Evolutionary conservation across 2,888 invertebrate species (phyloP).

Genomic region (Tenodera sinensis): DNA sequence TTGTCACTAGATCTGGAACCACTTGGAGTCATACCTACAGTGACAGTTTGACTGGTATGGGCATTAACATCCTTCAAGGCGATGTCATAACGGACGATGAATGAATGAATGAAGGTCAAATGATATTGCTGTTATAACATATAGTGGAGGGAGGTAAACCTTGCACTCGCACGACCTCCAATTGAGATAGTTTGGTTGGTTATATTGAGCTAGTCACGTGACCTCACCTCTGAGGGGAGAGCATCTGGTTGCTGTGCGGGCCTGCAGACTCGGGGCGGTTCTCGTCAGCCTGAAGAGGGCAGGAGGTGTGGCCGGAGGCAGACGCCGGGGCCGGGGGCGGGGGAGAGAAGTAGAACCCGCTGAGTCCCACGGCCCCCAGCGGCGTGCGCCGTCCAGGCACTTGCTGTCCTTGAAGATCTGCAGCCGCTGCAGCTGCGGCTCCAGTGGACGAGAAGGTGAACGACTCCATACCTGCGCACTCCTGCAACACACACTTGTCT

Average conservation of each 20-base stretch:
- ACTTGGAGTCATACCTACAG: no score
- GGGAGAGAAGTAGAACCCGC: constrained; percentile 73
- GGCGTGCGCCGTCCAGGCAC: constrained; percentile 69
- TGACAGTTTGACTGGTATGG: no score
- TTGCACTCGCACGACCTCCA: no score
- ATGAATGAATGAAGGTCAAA: no score
- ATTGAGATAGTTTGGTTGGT: no score
- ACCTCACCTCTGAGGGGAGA: background rate
- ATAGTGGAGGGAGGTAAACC: no score
- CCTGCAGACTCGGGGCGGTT: constrained; percentile 70
- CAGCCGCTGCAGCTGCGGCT: constrained; percentile 36
- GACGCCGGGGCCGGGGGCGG: constrained; percentile 55
- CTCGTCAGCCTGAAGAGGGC: constrained; percentile 53
- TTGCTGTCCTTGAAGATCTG: constrained; percentile 39
- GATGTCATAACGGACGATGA: no score
- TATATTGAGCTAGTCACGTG: no score
- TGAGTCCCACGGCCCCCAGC: constrained; percentile 76
- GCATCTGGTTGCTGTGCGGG: background rate
- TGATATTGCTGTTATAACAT: no score
- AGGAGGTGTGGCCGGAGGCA: constrained; percentile 34
- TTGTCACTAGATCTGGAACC: no score
- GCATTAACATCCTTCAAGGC: no score
- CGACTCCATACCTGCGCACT: background rate
- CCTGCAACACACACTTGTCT: background rate
- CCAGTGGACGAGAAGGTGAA: constrained; percentile 38